Percentiles rank a stretch among this genome's conserved stretches.
Evolutionary conservation across 2,113 vertebrate species (phyloP).

Genomic region (Ailuropoda melanoleuca): DNA sequence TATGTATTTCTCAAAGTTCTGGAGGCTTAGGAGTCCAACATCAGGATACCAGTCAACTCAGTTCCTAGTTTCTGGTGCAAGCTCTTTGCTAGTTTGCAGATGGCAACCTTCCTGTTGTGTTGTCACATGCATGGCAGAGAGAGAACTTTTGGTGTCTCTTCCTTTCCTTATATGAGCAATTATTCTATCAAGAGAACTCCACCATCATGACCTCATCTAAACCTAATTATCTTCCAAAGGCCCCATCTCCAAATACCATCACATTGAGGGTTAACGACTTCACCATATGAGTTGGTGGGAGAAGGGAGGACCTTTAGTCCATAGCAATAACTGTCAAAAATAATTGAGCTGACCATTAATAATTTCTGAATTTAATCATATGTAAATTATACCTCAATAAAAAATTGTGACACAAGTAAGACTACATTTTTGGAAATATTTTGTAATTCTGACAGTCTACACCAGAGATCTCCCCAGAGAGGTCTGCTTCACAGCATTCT

Average conservation of each 20-base stretch:
- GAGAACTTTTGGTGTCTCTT: background rate
- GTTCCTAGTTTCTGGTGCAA: background rate
- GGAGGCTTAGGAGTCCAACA: background rate
- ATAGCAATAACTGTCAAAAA: background rate
- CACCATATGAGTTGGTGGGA: background rate
- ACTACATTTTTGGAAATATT: background rate
- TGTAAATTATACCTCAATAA: background rate
- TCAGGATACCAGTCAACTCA: background rate
- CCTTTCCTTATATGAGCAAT: background rate
- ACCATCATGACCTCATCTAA: background rate
- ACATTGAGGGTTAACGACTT: background rate
- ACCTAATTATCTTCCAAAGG: background rate
- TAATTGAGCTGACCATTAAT: background rate
- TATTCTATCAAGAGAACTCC: background rate
- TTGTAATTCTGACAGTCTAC: background rate
- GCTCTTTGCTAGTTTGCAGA: background rate
- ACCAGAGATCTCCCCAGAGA: background rate
- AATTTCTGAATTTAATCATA: background rate
- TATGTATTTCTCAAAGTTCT: constrained; percentile 8
- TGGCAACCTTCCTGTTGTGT: background rate
- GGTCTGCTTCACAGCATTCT: background rate
- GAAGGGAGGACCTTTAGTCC: background rate
- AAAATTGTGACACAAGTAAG: background rate
- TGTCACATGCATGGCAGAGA: background rate
- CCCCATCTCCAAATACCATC: background rate